Evolutionary conservation across 2,113 vertebrate species (phyloP).

Genomic region (Apistogramma diplotaenia): DNA sequence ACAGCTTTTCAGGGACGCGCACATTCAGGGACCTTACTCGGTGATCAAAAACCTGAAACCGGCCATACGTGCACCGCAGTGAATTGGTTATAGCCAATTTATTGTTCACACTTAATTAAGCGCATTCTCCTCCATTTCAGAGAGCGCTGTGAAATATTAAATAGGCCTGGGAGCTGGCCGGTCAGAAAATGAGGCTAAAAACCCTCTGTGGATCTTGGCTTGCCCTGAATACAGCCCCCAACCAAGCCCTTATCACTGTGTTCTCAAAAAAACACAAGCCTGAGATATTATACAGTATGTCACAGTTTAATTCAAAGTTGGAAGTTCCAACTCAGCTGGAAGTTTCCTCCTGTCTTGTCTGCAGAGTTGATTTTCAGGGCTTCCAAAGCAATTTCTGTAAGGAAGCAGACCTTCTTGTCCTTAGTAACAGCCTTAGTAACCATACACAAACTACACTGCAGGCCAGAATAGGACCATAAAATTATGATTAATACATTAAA

Average conservation of each 20-base stretch:
- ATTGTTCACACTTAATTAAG: constrained; percentile 70
- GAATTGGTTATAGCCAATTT: constrained; percentile 61
- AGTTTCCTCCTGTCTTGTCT: background rate
- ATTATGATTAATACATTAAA: too few species aligned
- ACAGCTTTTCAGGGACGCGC: background rate
- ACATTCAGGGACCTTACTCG: constrained; percentile 24
- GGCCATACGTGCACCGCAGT: background rate
- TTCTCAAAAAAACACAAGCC: constrained; percentile 49
- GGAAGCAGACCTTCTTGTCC: background rate
- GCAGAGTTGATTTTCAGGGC: background rate
- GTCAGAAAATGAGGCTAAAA: constrained; percentile 64
- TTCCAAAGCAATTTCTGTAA: background rate
- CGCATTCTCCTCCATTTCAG: constrained; percentile 47
- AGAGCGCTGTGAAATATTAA: constrained; percentile 62
- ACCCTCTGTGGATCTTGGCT: constrained; percentile 43
- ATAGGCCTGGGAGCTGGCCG: constrained; percentile 55
- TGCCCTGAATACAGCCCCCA: constrained; percentile 56
- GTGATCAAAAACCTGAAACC: constrained; percentile 52
- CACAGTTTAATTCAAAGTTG: constrained; percentile 12
- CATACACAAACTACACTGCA: background rate
- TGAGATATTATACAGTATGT: constrained; percentile 19
- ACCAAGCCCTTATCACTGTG: constrained; percentile 26
- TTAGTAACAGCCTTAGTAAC: background rate
- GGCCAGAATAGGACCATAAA: too few species aligned
- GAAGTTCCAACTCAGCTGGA: background rate